These are phyloP conservation scores for Poecile atricapillus DNA, from an alignment of 2,113 vertebrate genomes.

Conservation along the genomic window DNA sequence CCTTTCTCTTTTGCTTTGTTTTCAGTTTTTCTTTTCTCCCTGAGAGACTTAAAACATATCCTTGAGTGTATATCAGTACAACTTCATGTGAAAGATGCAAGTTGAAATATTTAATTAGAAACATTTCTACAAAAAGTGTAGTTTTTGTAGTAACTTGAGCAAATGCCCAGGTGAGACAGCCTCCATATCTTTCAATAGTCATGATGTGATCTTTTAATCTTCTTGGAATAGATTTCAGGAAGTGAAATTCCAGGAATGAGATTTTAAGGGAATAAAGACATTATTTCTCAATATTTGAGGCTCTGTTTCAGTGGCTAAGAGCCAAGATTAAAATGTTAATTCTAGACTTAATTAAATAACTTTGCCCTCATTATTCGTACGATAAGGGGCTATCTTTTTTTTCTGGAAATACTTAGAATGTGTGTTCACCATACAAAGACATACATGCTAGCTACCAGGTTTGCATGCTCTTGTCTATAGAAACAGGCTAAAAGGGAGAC, in stretches of 20 bases:
- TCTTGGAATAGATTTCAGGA: not conserved
- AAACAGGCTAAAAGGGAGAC: not conserved
- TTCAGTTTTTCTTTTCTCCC: not conserved
- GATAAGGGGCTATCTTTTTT: rapidly evolving
- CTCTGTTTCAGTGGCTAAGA: not conserved
- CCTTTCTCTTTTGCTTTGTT: not conserved
- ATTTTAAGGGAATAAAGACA: not conserved
- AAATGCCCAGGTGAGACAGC: not conserved
- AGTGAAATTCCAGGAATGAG: not conserved
- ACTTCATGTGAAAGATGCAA: not conserved
- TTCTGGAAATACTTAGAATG: not conserved
- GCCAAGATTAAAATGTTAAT: not conserved
- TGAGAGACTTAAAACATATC: not conserved
- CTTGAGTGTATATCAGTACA: not conserved
- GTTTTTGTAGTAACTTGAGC: not conserved
- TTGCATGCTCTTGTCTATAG: not conserved
- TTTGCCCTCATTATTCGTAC: not conserved
- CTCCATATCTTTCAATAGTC: not conserved
- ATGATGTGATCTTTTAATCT: not conserved
- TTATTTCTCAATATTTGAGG: not conserved
- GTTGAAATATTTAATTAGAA: not conserved
- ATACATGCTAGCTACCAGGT: not conserved
- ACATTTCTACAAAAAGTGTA: not conserved
- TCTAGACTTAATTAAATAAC: not conserved
- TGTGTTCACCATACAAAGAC: not conserved